Evolutionary conservation across 2,888 invertebrate genomes (phyloP).

Genomic region (Deroplatys truncata): DNA sequence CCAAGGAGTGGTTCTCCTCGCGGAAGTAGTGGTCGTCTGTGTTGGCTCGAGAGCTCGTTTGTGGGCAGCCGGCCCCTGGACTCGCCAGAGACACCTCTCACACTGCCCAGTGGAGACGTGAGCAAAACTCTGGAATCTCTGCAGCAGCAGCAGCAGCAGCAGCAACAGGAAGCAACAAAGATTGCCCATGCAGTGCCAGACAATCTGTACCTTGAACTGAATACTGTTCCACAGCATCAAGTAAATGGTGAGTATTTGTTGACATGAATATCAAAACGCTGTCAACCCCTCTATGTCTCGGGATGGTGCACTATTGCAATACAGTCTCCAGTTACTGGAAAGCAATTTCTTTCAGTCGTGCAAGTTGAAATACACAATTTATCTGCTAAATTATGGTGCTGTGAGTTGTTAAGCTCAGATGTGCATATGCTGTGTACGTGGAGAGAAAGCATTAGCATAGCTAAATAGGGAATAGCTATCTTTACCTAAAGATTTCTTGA

Average conservation of each 20-base stretch:
- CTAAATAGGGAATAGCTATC: too few species aligned
- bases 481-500: too few species aligned
- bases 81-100: constrained; percentile 75
- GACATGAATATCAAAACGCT: constrained; percentile 19
- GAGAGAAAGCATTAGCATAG: too few species aligned
- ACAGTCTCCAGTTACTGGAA: background rate
- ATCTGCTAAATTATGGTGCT: too few species aligned
- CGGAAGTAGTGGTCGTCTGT: constrained; percentile 66
- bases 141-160: constrained; percentile 37
- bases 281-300: background rate
- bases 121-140: constrained; percentile 35
- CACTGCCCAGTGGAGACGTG: constrained; percentile 25
- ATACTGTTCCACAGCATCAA: constrained; percentile 25
- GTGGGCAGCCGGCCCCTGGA: constrained; percentile 81
- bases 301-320: background rate
- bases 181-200: constrained; percentile 34
- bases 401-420: too few species aligned
- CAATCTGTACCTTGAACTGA: constrained; percentile 36
- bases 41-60: constrained; percentile 92
- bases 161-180: constrained; percentile 36
- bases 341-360: too few species aligned
- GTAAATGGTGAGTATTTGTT: constrained; percentile 34
- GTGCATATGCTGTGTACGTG: too few species aligned
- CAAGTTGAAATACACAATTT: too few species aligned
- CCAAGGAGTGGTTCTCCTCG: constrained; percentile 40